These are phyloP conservation scores for Bombus vancouverensis DNA, from an alignment of 1,140 invertebrate genomes.

Conservation along the genomic window DNA sequence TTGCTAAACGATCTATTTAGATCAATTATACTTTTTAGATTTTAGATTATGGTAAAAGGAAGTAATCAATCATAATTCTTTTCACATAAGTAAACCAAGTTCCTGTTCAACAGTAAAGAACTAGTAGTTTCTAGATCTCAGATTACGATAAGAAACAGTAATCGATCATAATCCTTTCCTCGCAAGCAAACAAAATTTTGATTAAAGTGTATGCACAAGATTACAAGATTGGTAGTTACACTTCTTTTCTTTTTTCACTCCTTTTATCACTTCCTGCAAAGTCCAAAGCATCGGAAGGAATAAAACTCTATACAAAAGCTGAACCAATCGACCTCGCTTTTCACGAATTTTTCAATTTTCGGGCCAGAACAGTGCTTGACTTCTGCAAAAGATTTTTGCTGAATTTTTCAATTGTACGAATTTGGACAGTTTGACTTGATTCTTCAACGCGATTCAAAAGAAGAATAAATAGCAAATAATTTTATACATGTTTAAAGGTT, in stretches of 20 bases:
- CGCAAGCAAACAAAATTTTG: neutral
- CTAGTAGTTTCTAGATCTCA: neutral
- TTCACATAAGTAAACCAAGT: neutral
- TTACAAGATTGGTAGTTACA: neutral
- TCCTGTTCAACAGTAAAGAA: neutral
- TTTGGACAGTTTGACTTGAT: neutral
- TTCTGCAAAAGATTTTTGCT: neutral
- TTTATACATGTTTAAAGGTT: neutral
- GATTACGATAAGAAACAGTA: neutral
- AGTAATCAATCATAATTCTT: neutral
- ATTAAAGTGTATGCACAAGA: neutral
- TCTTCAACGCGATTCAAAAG: neutral
- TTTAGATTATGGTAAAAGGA: neutral
- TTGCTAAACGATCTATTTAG: neutral
- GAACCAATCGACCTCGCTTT: neutral
- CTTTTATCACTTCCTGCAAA: no score
- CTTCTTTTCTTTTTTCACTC: neutral
- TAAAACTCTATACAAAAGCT: neutral
- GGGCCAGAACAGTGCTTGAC: neutral
- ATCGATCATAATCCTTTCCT: constrained; percentile 1
- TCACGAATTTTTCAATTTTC: neutral
- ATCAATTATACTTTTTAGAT: neutral
- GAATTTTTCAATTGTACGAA: neutral
- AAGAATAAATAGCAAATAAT: neutral
- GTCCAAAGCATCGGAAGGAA: no score